Percentiles rank a stretch among this genome's conserved stretches.
Conservation (phyloP, 2,113 vertebrate species). For the Muntiacus reevesi region DNA sequence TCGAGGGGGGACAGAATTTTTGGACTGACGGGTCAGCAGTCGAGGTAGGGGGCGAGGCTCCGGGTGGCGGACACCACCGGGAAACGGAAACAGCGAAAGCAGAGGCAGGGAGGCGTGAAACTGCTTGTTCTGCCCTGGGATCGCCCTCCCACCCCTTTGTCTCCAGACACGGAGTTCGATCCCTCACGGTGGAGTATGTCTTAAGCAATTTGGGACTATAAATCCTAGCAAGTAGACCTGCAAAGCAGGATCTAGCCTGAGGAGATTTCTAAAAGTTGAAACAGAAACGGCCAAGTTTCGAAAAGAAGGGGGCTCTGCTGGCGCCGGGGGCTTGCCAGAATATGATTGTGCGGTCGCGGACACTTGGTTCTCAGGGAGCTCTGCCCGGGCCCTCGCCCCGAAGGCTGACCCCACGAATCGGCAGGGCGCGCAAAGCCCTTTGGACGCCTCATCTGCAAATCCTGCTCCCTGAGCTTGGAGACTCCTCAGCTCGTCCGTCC, state of each 20-base stretch:
- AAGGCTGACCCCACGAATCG: not conserved
- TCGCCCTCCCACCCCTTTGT: not conserved
- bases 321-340: not conserved
- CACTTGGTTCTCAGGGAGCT: not conserved
- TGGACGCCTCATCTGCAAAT: not conserved
- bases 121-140: not conserved
- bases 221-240: not conserved
- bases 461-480: not conserved
- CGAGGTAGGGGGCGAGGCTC: not conserved
- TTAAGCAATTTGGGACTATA: not conserved
- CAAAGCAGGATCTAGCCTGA: not conserved
- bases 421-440: not conserved
- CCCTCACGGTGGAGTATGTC: not conserved
- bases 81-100: not conserved
- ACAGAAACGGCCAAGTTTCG: not conserved
- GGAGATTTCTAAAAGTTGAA: not conserved
- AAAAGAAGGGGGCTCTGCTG: rapidly evolving
- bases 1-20: too few species aligned
- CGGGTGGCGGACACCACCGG: rapidly evolving
- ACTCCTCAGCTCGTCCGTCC: not conserved
- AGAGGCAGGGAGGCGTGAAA: not conserved
- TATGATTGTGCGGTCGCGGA: rapidly evolving
- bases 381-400: not conserved
- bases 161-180: not conserved
- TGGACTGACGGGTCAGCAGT: not conserved